Percentiles rank a stretch among this genome's conserved stretches.
These are phyloP conservation scores for Capitulum mitella DNA, from an alignment of 2,888 invertebrate genomes.

Conservation along the genomic window DNA sequence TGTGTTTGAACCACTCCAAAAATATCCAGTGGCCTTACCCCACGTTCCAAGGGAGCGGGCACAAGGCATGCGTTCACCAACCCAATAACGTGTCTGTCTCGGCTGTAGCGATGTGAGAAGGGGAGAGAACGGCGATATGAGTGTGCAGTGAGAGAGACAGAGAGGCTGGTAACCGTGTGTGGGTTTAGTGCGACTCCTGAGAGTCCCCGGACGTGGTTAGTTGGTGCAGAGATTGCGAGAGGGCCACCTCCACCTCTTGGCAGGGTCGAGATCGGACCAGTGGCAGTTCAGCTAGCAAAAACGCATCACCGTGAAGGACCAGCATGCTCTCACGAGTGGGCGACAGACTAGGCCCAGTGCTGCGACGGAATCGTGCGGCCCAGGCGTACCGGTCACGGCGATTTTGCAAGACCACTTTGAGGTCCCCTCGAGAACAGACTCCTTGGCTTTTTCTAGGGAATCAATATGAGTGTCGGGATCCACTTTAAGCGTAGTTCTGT, in stretches of 20 bases:
- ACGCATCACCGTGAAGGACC: not conserved
- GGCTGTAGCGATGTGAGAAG: too few relatives aligned
- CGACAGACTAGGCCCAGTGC: constrained; percentile 26
- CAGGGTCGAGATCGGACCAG: not conserved
- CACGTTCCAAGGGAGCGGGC: too few relatives aligned
- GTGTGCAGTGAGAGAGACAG: too few relatives aligned
- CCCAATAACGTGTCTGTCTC: too few relatives aligned
- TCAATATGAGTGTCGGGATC: constrained; percentile 96
- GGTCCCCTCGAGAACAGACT: constrained; percentile 96
- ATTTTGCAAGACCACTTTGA: constrained; percentile 99
- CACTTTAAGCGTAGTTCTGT: constrained; percentile 94
- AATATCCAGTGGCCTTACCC: too few relatives aligned
- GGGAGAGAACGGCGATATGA: too few relatives aligned
- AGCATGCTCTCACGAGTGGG: not conserved
- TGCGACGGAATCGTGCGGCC: constrained; percentile 23
- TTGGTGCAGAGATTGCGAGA: not conserved
- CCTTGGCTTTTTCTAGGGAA: constrained; percentile 94
- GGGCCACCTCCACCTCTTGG: not conserved
- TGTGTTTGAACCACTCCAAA: too few relatives aligned
- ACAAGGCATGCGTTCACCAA: too few relatives aligned
- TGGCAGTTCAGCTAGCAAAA: not conserved
- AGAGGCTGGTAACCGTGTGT: too few relatives aligned
- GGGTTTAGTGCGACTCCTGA: too few relatives aligned
- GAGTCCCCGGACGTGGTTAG: too few relatives aligned
- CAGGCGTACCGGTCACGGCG: constrained; percentile 88